Base-by-base conservation (phyloP, 2,797 vertebrate species). In the Cirrhinus molitorella region DNA sequence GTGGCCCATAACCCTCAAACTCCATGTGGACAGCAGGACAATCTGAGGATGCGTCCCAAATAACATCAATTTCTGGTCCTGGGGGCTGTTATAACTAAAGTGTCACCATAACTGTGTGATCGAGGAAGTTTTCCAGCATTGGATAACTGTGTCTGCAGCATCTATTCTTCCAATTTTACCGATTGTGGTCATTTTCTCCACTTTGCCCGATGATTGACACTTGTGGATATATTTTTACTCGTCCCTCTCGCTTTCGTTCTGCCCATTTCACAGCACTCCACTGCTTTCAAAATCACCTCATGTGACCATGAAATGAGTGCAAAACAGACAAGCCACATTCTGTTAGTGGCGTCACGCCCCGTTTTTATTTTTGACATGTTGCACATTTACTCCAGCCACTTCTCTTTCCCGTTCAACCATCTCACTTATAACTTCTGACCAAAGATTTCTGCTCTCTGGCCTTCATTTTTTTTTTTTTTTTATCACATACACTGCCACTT, bases 161-260 rank as follows among this genome's bases (percentile, higher is more conserved):
- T 71, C 67, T n/a, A 71, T 71, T 80, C 40, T 16, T 59, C 34
- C 53, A 37, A 61, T 72, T 81, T 72, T 71, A 1, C 25, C 40
- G 47, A 71, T 72, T 17, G 25, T 13, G 53, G 67, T 68, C 67
- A 57, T 80, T 72, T 80, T 47, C 66, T 70, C 51, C 66, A 45
- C 49, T 80, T 55, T 61, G 2, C 66, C 51, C 25, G 40, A n/a
- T 81, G 55, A 81, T 71, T 71, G 79, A 45, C 23, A 57, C 53
- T 70, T 81, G 67, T 61, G 40, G 79, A 70, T 81, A 8, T 49
- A 57, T 80, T 71, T 80, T 55, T 80, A 59, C 63, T 57, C 25
- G 11, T 31, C 19, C 34, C 51, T 23, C n/a, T 80, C 12, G 21
- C 21, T 75, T 55, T 75, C 21, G 3, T 25, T 75, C 34, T 17